phyloP scores from a whole-genome alignment of 2,113 vertebrate species.

The Limnothrissa miodon region DNA sequence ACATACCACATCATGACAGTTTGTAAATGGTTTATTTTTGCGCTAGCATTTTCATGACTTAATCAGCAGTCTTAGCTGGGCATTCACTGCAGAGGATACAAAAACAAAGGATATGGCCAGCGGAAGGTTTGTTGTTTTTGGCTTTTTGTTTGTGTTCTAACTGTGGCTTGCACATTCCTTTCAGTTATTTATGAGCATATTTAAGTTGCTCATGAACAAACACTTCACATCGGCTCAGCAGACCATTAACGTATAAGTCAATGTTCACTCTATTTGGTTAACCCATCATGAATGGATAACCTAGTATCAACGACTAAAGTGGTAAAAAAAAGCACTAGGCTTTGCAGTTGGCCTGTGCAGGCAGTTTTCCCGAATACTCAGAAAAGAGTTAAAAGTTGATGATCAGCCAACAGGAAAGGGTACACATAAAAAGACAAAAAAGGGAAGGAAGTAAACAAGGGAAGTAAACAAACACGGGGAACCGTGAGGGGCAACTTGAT shows the following conservation, averaged over 20 bases:
- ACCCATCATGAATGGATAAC: background rate
- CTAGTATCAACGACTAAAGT: background rate
- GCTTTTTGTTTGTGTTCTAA: background rate
- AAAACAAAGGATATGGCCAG: constrained; percentile 9
- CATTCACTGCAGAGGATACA: background rate
- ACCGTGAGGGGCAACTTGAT: constrained; percentile 1
- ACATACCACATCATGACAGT: background rate
- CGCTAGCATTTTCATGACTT: background rate
- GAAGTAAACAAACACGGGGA: constrained; percentile 1
- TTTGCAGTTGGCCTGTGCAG: background rate
- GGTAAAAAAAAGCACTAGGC: background rate
- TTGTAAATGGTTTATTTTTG: constrained; percentile 8
- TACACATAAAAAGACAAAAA: background rate
- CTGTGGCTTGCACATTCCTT: background rate
- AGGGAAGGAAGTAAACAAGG: constrained; percentile 8
- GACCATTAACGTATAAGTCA: background rate
- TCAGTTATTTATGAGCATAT: background rate
- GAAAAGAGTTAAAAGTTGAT: background rate
- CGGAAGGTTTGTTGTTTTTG: constrained; percentile 1
- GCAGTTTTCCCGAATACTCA: background rate
- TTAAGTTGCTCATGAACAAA: background rate
- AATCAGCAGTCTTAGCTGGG: background rate
- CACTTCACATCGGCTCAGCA: background rate
- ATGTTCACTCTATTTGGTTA: background rate
- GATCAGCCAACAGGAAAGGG: background rate